These are phyloP conservation scores for Eulemur rufifrons DNA, from an alignment of 2,113 vertebrate species.

Conservation along the genomic window DNA sequence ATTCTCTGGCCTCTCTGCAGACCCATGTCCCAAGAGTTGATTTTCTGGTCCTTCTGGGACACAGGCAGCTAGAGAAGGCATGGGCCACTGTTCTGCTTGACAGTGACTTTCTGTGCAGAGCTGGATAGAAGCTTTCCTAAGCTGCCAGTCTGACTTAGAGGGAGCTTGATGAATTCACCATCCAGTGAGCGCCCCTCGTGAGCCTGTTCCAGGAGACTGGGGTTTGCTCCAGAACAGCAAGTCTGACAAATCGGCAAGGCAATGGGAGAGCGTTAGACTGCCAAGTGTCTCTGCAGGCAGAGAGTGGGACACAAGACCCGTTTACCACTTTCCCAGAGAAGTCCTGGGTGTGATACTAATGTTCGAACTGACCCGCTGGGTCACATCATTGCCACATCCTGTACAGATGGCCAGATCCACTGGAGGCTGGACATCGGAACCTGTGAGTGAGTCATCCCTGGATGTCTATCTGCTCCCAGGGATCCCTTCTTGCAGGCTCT, in stretches of 20 bases:
- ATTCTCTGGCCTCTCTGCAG: neutral
- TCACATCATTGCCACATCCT: neutral
- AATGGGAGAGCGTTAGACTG: conserved; percentile 42
- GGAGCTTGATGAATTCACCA: conserved; percentile 43
- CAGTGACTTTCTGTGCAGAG: conserved; percentile 6
- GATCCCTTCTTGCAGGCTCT: neutral
- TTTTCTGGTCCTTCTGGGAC: conserved; percentile 46
- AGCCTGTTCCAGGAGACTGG: conserved; percentile 61
- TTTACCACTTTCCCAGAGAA: conserved; percentile 1
- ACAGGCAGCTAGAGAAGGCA: conserved; percentile 1
- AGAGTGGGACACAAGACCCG: neutral
- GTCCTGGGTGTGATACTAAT: neutral
- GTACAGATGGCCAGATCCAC: conserved; percentile 22
- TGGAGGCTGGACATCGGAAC: neutral
- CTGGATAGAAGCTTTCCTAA: conserved; percentile 21
- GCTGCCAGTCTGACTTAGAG: conserved; percentile 59
- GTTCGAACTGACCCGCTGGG: neutral
- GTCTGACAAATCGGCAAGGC: conserved; percentile 69
- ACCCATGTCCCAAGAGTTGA: neutral
- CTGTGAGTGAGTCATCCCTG: neutral
- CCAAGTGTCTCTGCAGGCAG: conserved; percentile 58
- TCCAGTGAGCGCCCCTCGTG: conserved; percentile 18
- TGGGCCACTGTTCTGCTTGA: neutral
- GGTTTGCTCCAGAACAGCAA: conserved; percentile 68
- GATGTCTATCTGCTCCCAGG: neutral